phyloP scores from a whole-genome alignment of 2,888 invertebrate species.

The Chloroclystis v-ata region DNA sequence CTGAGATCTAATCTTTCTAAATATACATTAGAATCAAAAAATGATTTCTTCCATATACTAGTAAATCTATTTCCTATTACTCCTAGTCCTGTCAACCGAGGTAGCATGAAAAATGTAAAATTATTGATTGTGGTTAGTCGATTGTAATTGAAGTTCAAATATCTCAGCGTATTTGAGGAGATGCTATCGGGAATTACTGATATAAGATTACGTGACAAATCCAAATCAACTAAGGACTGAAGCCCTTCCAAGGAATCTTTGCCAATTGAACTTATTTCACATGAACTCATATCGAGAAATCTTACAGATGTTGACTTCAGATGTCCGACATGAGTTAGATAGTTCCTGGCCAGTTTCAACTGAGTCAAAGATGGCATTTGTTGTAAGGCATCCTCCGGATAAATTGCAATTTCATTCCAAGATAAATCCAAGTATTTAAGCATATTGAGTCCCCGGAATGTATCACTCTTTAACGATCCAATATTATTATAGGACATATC shows the following conservation, averaged over 20 bases:
- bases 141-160: slow-evolving; percentile 79
- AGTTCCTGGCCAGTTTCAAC: slow-evolving; percentile 82
- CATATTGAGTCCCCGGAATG: slow-evolving; percentile 78
- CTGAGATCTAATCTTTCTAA: slow-evolving; percentile 79
- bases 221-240: slow-evolving; percentile 77
- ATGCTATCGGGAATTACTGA: slow-evolving; percentile 80
- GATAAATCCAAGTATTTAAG: slow-evolving; percentile 83
- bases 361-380: slow-evolving; percentile 79
- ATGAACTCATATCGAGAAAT: slow-evolving; percentile 80
- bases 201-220: slow-evolving; percentile 82
- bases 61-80: slow-evolving; percentile 86
- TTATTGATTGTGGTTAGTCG: slow-evolving; percentile 80
- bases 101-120: slow-evolving; percentile 79
- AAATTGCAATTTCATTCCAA: slow-evolving; percentile 80
- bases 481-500: slow-evolving; percentile 84
- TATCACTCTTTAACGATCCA: slow-evolving; percentile 75
- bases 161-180: slow-evolving; percentile 78
- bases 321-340: slow-evolving; percentile 77
- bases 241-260: slow-evolving; percentile 78
- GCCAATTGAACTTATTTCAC: slow-evolving; percentile 80
- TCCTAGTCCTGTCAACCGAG: slow-evolving; percentile 78
- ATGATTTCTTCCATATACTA: slow-evolving; percentile 75
- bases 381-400: slow-evolving; percentile 79
- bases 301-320: slow-evolving; percentile 78
- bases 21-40: slow-evolving; percentile 79